These are phyloP conservation scores for Drosophila pegasa DNA, from an alignment of 2,888 invertebrate species.

Conservation along the genomic window DNA sequence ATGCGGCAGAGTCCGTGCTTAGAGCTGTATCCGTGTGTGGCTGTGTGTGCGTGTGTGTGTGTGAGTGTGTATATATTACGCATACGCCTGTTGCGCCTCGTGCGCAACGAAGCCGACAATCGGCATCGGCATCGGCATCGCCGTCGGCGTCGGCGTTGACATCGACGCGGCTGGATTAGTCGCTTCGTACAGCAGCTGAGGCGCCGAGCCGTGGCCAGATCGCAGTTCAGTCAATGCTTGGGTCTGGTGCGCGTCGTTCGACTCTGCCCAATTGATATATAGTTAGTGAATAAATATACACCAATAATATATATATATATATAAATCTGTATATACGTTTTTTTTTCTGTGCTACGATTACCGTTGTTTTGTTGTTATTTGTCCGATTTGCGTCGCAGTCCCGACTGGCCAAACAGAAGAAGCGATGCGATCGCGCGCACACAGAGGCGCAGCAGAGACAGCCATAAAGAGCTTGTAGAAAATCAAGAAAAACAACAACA, in stretches of 20 bases:
- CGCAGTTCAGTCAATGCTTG: constrained; percentile 42
- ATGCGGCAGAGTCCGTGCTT: constrained; percentile 23
- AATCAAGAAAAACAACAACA: not conserved
- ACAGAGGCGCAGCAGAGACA: constrained; percentile 20
- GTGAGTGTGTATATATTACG: constrained; percentile 33
- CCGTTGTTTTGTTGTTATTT: constrained; percentile 5
- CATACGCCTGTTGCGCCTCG: constrained; percentile 56
- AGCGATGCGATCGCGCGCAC: constrained; percentile 48
- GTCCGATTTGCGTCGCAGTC: constrained; percentile 45
- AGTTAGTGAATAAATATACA: not conserved
- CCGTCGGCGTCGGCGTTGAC: not conserved
- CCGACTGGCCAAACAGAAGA: constrained; percentile 37
- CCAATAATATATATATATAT: not conserved
- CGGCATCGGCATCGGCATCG: constrained; percentile 21
- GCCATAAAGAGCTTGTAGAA: constrained; percentile 19
- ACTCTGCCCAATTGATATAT: constrained; percentile 1
- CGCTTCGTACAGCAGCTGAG: constrained; percentile 8
- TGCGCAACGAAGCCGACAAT: constrained; percentile 42
- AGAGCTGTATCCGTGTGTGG: constrained; percentile 1
- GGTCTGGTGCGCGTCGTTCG: constrained; percentile 27
- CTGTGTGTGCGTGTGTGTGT: not conserved
- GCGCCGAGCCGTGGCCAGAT: constrained; percentile 20
- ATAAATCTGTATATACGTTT: not conserved
- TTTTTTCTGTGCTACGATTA: constrained; percentile 8
- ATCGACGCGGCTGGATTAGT: constrained; percentile 6